Evolutionary conservation across 2,113 vertebrate genomes (phyloP).

Genomic region (Oryzias celebensis): DNA sequence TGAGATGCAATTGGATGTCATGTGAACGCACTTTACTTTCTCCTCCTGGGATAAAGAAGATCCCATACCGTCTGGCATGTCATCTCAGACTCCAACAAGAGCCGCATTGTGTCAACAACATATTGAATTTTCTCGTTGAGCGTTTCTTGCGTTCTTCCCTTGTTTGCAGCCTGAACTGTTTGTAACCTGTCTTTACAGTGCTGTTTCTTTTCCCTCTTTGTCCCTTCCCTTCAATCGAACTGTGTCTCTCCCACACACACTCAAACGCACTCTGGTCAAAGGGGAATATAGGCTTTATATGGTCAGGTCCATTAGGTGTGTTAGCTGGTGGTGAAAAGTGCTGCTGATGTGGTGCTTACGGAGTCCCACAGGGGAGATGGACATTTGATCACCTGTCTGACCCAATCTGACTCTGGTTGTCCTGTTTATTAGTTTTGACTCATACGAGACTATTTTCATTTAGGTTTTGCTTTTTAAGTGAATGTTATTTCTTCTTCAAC

Average conservation of each 20-base stretch:
- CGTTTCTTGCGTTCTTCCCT: conserved; percentile 5
- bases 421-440: conserved; percentile 44
- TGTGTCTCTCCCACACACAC: conserved; percentile 34
- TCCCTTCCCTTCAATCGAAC: conserved; percentile 10
- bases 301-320: conserved; percentile 71
- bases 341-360: conserved; percentile 74
- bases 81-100: neutral
- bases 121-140: conserved; percentile 12
- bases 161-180: conserved; percentile 2
- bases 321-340: conserved; percentile 74
- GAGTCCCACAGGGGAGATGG: conserved; percentile 68
- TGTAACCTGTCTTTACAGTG: conserved; percentile 2
- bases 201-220: conserved; percentile 25
- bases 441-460: conserved; percentile 31
- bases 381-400: conserved; percentile 74
- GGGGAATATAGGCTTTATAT: conserved; percentile 54
- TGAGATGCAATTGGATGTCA: no score
- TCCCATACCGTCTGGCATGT: neutral
- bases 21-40: neutral
- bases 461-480: conserved; percentile 7
- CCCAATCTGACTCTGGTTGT: conserved; percentile 63
- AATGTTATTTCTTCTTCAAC: neutral
- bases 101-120: neutral
- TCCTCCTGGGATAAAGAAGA: neutral
- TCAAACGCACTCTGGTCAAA: conserved; percentile 21